Conservation (phyloP, 35 echinoderm and acorn worm species). For the Apostichopus parvimensis region DNA sequence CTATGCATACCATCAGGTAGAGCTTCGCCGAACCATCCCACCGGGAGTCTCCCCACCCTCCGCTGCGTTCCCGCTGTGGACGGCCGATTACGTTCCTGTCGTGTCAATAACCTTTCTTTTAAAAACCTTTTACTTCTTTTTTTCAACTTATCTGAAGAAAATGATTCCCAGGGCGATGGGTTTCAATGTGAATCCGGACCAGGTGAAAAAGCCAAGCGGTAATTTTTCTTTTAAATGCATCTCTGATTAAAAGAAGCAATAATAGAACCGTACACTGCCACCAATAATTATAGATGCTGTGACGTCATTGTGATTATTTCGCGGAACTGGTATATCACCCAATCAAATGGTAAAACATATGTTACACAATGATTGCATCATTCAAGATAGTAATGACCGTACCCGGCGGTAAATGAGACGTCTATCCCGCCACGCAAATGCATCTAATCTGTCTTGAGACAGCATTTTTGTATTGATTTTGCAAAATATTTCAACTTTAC, state of each 20-base stretch:
- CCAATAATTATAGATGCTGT: no score
- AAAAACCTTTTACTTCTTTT: constrained; percentile 4
- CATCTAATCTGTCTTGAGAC: no score
- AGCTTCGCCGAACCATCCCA: constrained; percentile 1
- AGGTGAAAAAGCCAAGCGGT: constrained; percentile 15
- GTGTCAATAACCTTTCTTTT: constrained; percentile 30
- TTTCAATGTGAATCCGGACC: constrained; percentile 27
- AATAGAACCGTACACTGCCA: background rate
- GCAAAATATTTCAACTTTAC: no score
- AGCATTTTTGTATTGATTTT: no score
- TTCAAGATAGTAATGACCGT: no score
- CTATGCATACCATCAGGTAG: constrained; percentile 35
- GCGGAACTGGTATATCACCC: no score
- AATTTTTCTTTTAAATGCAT: background rate
- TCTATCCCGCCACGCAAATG: no score
- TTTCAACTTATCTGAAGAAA: background rate
- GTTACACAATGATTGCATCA: no score
- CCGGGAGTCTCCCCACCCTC: constrained; percentile 38
- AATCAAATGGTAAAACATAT: no score
- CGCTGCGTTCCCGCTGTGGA: constrained; percentile 22
- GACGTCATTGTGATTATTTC: no score
- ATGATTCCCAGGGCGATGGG: constrained; percentile 39
- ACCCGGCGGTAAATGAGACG: no score
- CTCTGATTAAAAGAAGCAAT: background rate
- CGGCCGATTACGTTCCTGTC: constrained; percentile 21